These are phyloP conservation scores for Misgurnus mizolepis DNA, from an alignment of 2,113 vertebrate species.

Conservation along the genomic window DNA sequence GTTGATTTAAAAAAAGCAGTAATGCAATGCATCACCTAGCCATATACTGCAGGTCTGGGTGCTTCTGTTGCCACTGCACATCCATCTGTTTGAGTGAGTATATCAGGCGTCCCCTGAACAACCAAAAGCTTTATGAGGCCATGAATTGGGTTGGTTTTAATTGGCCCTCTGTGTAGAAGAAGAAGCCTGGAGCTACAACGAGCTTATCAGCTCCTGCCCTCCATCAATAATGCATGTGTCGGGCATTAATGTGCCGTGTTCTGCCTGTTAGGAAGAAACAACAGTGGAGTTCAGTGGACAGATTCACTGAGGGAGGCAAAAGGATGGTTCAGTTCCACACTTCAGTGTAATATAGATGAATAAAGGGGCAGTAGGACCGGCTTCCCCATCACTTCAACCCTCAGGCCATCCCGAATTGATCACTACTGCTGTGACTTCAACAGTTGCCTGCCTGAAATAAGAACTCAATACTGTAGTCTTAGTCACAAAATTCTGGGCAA, in stretches of 20 bases:
- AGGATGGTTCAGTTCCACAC: constrained; percentile 20
- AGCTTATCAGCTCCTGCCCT: constrained; percentile 54
- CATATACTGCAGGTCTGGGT: not conserved
- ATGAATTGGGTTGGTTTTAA: constrained; percentile 53
- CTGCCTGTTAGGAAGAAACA: constrained; percentile 55
- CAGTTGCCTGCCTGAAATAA: not conserved
- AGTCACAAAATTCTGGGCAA: not conserved
- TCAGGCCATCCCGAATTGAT: constrained; percentile 16
- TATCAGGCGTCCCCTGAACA: constrained; percentile 45
- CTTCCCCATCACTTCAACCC: constrained; percentile 41
- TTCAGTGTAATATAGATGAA: constrained; percentile 24
- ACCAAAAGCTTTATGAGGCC: constrained; percentile 50
- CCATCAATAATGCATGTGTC: constrained; percentile 59
- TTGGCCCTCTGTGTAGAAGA: constrained; percentile 49
- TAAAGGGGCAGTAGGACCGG: constrained; percentile 4
- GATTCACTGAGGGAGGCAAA: constrained; percentile 36
- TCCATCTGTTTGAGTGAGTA: constrained; percentile 50
- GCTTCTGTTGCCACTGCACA: constrained; percentile 24
- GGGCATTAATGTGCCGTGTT: constrained; percentile 52
- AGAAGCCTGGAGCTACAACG: constrained; percentile 45
- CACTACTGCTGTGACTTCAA: constrained; percentile 14
- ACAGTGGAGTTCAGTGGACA: constrained; percentile 43
- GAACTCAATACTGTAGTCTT: not conserved
- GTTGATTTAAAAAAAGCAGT: not conserved
- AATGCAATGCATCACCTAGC: not conserved